These are phyloP conservation scores for Heterodera filipjevi DNA, from an alignment of 2,888 invertebrate species.

Conservation along the genomic window DNA sequence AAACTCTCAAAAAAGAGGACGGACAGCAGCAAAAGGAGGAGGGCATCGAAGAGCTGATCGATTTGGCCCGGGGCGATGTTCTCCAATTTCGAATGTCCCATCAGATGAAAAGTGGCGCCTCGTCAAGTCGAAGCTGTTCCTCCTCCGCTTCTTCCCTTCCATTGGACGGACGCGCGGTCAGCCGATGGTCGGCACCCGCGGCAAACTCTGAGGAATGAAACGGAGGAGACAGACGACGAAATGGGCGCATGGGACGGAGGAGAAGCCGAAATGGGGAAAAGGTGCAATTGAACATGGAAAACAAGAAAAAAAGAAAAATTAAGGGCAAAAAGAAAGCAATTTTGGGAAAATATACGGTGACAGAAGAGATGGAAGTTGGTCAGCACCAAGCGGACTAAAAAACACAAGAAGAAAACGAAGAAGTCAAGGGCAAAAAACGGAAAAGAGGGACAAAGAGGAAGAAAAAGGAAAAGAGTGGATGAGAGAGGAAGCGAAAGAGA, in stretches of 20 bases:
- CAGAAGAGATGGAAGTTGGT: constrained; percentile 28
- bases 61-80: constrained; percentile 19
- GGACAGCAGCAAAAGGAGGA: background rate
- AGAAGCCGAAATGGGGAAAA: background rate
- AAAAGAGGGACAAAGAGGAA: background rate
- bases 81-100: constrained; percentile 14
- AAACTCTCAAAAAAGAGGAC: background rate
- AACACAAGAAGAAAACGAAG: background rate
- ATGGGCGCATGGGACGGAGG: background rate
- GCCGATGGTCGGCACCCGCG: constrained; percentile 26
- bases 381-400: constrained; percentile 26
- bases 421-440: background rate
- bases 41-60: constrained; percentile 19
- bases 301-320: constrained; percentile 7
- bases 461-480: background rate
- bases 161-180: background rate
- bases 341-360: background rate
- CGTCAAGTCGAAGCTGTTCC: background rate
- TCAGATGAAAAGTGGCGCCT: background rate
- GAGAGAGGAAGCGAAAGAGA: background rate
- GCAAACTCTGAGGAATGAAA: background rate
- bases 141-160: background rate
- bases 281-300: background rate
- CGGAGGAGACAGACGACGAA: constrained; percentile 11
- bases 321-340: background rate